Percentiles rank a stretch among this genome's conserved stretches.
Evolutionary conservation across 1,140 invertebrate species (phyloP).

Genomic region (Platyscapa corneri): DNA sequence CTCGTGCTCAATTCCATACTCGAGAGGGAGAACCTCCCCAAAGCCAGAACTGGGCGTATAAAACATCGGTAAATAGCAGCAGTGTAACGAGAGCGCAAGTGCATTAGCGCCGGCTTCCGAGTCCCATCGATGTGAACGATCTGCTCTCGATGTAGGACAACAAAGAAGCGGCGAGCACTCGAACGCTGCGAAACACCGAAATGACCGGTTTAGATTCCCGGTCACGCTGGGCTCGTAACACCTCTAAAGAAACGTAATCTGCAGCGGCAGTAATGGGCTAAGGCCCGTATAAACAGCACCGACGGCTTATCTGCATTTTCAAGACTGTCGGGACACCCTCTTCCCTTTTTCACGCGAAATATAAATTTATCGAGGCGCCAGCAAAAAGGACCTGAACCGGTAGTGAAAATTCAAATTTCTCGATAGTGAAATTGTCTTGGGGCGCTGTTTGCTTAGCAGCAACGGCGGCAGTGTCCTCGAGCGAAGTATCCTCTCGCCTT

Average conservation of each 20-base stretch:
- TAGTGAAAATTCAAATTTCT: conserved; percentile 32
- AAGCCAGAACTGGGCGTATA: too few relatives aligned
- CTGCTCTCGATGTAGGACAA: background rate
- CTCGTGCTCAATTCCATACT: too few relatives aligned
- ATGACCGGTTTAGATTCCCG: background rate
- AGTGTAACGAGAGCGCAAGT: background rate
- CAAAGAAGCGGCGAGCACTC: background rate
- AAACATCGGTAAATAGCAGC: too few relatives aligned
- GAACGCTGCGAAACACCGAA: background rate
- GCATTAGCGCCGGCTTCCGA: background rate
- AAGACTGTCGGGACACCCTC: background rate
- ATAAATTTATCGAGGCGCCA: conserved; percentile 28
- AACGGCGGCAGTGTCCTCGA: too few relatives aligned
- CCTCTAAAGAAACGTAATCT: background rate
- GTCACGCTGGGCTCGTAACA: background rate
- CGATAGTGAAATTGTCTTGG: conserved; percentile 22
- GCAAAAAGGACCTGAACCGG: background rate
- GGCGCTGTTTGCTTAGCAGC: conserved; percentile 36
- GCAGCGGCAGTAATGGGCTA: too few relatives aligned
- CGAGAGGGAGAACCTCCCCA: too few relatives aligned
- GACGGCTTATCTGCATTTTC: conserved; percentile 28
- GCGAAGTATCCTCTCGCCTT: too few relatives aligned
- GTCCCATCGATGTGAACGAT: background rate
- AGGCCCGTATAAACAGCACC: background rate
- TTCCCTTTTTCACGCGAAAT: background rate